Evolutionary conservation across 2,113 vertebrate genomes (phyloP), one percentile per base, ranked within the genome.

Genomic region (Thermophis baileyi): DNA sequence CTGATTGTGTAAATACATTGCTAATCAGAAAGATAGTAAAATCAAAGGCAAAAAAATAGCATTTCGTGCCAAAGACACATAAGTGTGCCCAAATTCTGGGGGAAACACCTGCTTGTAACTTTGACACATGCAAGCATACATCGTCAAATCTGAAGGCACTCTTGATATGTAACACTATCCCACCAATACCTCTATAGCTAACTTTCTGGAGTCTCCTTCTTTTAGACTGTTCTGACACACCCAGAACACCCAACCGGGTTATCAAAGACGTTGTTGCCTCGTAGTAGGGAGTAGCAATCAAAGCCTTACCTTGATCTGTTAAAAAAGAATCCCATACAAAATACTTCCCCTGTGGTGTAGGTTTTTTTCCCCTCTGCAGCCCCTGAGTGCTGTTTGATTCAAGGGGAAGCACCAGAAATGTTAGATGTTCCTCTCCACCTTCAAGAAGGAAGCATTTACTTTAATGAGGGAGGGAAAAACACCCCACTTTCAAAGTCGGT

Each of bases 261-360:
- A 57, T 14, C n/a, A 85, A 57, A 89, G 0, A 14, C 25, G 51
- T 3, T 25, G 46, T 40, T 63, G 49, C n/a, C 47, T 46, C 1
- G 20, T 89, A 51, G 14, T 35, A 30, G 7, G 20, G n/a, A 60
- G 24, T 22, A 89, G 40, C 85, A 89, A 47, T n/a, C 40, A 27
- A 81, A 22, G 8, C 53, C 92, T 93, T 93, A 93, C 92, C 92
- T 93, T 90, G 81, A 93, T 93, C 89, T 40, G 81, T 89, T 89
- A 89, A 4, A 87, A 90, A 90, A 69, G 63, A 93, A 90, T 93
- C 92, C 92, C 89, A 87, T 90, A 87, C 89, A 93, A 93, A 93
- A 90, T 87, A 90, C 35, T 93, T 90, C 81, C 24, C 54, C 40
- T 57, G 89, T 69, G 54, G n/a, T 60, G 69, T 44, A 40, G 16